Base-by-base conservation (phyloP, 1,140 invertebrate species). In the Cydia pomonella region DNA sequence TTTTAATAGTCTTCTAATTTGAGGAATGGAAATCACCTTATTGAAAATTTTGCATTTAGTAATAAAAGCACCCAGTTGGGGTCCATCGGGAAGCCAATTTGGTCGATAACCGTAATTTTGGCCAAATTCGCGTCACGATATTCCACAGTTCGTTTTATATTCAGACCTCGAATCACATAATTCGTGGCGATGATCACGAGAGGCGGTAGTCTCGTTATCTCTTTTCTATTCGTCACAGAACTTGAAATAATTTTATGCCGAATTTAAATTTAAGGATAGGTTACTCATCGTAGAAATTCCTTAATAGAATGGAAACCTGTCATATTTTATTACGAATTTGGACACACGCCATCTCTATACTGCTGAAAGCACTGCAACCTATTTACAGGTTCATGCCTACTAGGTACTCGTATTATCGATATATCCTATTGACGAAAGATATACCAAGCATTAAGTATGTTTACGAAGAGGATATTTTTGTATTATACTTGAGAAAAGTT, bases 161-260 rank as follows among this genome's bases (percentile, higher is more conserved):
- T 88, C 86, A 86, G 78, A 77, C 63, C 85, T 80, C 86, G 85
- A 78, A 80, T 66, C 77, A 83, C 85, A 84, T 87, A 88, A 87
- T 88, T 88, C 82, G 82, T 77, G 77, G 82, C 83, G 80, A 80
- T 84, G 85, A 87, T 88, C 85, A 84, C 80, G 77, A 80, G 77
- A 80, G 79, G 80, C 78, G 73, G 74, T 73, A 71, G 53, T 73
- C 78, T 78, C 76, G 78, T 81, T 82, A 79, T 80, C 74, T 81
- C 79, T 79, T 84, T 84, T 79, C 77, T 82, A 84, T 84, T 80
- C 82, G 78, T 83, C 82, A 82, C 77, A 80, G 74, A 82, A 80
- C 79, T 82, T 75, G 77, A 79, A 80, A 76, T 80, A 80, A 80
- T 79, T 80, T 80, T 74, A 79, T 80, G 79, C 79, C 75, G 79